Percentiles rank a stretch among this genome's conserved stretches.
Conservation (phyloP, 2,113 vertebrate species). For the Rousettus leschenaultii region DNA sequence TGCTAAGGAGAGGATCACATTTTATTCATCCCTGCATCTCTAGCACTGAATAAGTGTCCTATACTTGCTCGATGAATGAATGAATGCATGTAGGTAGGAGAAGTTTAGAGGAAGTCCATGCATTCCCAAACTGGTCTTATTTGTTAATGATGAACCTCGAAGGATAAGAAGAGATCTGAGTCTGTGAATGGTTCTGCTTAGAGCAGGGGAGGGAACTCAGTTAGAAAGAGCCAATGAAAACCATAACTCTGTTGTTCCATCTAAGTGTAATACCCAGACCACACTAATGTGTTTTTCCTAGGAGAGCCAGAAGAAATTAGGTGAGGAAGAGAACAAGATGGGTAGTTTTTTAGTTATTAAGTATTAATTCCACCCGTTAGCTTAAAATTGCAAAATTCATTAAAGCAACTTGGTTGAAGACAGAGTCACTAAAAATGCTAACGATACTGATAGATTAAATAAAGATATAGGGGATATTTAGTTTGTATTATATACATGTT, state of each 20-base stretch:
- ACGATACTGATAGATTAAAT: neutral
- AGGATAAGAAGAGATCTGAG: neutral
- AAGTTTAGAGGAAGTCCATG: neutral
- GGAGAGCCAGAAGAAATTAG: neutral
- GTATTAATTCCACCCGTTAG: neutral
- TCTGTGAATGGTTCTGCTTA: neutral
- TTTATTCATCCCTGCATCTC: neutral
- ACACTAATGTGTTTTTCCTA: neutral
- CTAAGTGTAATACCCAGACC: neutral
- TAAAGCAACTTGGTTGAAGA: neutral
- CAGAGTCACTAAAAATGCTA: neutral
- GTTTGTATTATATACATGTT: neutral
- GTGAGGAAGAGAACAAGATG: neutral
- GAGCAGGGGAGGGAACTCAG: neutral
- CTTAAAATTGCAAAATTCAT: conserved; percentile 15
- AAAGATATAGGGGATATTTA: neutral
- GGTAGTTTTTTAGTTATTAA: neutral
- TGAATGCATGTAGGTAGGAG: neutral
- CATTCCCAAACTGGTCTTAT: neutral
- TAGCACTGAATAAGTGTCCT: neutral
- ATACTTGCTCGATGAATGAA: neutral
- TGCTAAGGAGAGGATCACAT: neutral
- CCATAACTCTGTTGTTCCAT: neutral
- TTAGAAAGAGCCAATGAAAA: neutral
- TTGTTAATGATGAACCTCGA: neutral